Evolutionary conservation across 2,888 invertebrate genomes (phyloP), one percentile per base, ranked within the genome.

Genomic region (Hirtodrosophila cameraria): DNA sequence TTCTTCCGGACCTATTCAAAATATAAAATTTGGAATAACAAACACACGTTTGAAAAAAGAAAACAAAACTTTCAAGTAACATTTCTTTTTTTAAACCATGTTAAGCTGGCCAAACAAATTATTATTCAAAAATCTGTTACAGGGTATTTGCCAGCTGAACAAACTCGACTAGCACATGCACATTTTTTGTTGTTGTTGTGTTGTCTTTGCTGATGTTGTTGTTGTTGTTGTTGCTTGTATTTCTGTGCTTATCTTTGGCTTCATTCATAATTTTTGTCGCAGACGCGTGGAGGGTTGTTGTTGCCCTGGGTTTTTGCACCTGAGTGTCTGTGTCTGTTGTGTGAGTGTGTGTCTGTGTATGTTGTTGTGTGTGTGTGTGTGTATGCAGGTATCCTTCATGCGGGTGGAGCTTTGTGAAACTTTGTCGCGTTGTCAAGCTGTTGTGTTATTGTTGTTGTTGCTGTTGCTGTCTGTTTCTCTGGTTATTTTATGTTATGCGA

Each of bases 241-340:
- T 18, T 23, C 62, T 59, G 31, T 49, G 65, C 76, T 62, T 77
- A 76, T 82, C 82, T 75, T 71, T 72, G 72, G 77, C 83, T 79
- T 84, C 85, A 84, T 82, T 82, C 85, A 82, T 82, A 85, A 82
- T 72, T 81, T 76, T 54, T 76, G 72, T 49, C 63, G 65, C 83
- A 75, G 61, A 62, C 57, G 66, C 57, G 64, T 63, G 59, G 59
- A 16, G 70, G 76, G 69, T 66, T 73, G 67, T 46, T 70, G 33
- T 50, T 58, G 45, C 41, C 63, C 49, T 45, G 63, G 28, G 61
- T 55, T 62, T 59, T 43, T 63, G 57, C 73, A 68, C 60, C 75
- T 57, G 46, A 12, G 39, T 27, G 35, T 42, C 15, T 46, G 42
- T 53, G 27, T 25, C 8, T 23, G 5, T 23, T 7, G 39, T 27